Percentiles rank a stretch among this genome's conserved stretches.
These are phyloP conservation scores for Callocephalon fimbriatum DNA, from an alignment of 2,113 vertebrate species.

Conservation along the genomic window DNA sequence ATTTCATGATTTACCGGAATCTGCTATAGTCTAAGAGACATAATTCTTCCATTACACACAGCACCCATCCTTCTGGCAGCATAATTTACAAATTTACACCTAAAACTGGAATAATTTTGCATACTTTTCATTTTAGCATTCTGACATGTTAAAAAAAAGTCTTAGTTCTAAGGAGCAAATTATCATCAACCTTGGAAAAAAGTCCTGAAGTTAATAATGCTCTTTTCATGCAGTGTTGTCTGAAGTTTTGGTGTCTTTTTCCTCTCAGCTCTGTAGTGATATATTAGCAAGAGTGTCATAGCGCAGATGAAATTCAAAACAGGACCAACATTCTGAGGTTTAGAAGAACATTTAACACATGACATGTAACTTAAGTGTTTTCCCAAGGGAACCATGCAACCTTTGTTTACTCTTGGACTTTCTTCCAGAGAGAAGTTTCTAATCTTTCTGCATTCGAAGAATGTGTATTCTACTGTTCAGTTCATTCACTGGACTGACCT, in stretches of 20 bases:
- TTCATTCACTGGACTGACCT: background rate
- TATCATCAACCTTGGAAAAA: background rate
- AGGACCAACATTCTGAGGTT: background rate
- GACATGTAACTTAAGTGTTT: background rate
- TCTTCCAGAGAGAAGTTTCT: background rate
- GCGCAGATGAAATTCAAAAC: background rate
- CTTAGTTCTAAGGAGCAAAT: conserved; percentile 21
- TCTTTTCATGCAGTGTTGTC: background rate
- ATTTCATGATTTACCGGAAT: background rate
- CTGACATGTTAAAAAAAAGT: background rate
- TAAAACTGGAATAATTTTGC: background rate
- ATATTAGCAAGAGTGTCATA: background rate
- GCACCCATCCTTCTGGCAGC: conserved; percentile 23
- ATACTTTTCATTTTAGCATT: conserved; percentile 20
- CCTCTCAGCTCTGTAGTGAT: background rate
- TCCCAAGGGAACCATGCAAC: background rate
- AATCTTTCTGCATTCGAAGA: background rate
- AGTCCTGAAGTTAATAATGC: background rate
- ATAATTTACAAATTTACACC: conserved; percentile 22
- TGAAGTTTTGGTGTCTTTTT: background rate
- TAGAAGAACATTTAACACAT: background rate
- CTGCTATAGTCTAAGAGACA: background rate
- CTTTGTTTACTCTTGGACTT: conserved; percentile 13
- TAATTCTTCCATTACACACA: background rate
- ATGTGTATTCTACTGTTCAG: background rate